Percentiles rank a stretch among this genome's conserved stretches.
Conservation (phyloP, 2,888 invertebrate genomes). For the Tenthredo amoena region DNA sequence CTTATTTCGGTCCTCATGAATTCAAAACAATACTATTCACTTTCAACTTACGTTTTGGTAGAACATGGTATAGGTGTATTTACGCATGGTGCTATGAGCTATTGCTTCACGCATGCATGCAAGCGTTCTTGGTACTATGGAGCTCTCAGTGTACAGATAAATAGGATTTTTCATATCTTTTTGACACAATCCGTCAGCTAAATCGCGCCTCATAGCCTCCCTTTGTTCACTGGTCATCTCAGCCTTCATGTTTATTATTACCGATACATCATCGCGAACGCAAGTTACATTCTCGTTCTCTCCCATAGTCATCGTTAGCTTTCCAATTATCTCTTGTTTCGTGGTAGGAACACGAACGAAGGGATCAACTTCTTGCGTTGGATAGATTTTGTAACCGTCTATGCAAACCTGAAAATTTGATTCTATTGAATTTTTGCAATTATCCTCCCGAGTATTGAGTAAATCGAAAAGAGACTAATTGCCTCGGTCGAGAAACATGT, state of each 20-base stretch:
- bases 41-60: slow-evolving; percentile 66
- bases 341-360: slow-evolving; percentile 59
- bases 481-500: not conserved
- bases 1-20: not conserved
- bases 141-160: slow-evolving; percentile 62
- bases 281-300: slow-evolving; percentile 71
- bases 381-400: slow-evolving; percentile 71
- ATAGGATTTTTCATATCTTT: slow-evolving; percentile 63
- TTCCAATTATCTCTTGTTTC: slow-evolving; percentile 68
- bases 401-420: slow-evolving; percentile 69
- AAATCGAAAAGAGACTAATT: not conserved
- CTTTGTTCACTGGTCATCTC: slow-evolving; percentile 73
- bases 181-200: slow-evolving; percentile 62
- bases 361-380: slow-evolving; percentile 55
- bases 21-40: not conserved
- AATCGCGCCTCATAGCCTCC: slow-evolving; percentile 61
- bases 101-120: slow-evolving; percentile 65
- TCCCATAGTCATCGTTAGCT: slow-evolving; percentile 70
- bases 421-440: not conserved
- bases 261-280: slow-evolving; percentile 67
- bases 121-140: slow-evolving; percentile 65
- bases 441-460: not conserved
- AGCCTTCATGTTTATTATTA: slow-evolving; percentile 71
- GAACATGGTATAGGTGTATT: slow-evolving; percentile 70
- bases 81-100: slow-evolving; percentile 70